Percentiles rank a stretch among this genome's conserved stretches.
These are phyloP conservation scores for Leptinotarsa tumamoca DNA, from an alignment of 2,888 invertebrate species.

Conservation along the genomic window DNA sequence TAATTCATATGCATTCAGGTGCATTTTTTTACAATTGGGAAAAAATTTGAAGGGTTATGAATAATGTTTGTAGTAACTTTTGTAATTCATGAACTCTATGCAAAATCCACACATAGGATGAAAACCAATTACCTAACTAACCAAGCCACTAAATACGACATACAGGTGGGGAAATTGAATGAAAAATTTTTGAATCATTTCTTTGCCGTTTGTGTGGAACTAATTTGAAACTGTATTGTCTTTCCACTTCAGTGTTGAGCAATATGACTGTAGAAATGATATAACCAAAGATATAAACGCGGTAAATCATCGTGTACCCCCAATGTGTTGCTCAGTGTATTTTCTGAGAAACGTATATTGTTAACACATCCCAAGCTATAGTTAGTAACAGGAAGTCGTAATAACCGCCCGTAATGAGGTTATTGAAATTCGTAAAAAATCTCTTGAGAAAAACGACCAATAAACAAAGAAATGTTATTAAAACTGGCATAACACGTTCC, in stretches of 20 bases:
- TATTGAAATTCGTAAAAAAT: conserved; percentile 20
- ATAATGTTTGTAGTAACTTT: too few species aligned
- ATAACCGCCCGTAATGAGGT: conserved; percentile 20
- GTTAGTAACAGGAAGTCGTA: conserved; percentile 21
- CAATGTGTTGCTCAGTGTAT: neutral
- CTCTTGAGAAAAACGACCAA: conserved; percentile 23
- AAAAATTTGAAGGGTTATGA: too few species aligned
- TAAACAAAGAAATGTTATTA: conserved; percentile 31
- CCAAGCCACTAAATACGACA: too few species aligned
- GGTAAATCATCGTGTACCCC: neutral
- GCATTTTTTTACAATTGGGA: too few species aligned
- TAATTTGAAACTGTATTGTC: neutral
- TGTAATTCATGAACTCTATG: too few species aligned
- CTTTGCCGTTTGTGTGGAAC: neutral
- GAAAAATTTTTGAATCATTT: neutral
- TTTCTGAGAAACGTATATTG: conserved; percentile 14
- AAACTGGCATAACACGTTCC: conserved; percentile 26
- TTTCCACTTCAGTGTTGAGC: neutral
- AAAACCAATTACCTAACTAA: too few species aligned
- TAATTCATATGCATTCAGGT: too few species aligned
- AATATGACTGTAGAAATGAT: neutral
- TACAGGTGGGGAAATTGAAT: too few species aligned
- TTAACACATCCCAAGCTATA: conserved; percentile 18
- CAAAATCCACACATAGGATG: too few species aligned
- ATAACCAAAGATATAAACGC: neutral